phyloP scores from a whole-genome alignment of 1,140 invertebrate species.

The Limonius californicus region DNA sequence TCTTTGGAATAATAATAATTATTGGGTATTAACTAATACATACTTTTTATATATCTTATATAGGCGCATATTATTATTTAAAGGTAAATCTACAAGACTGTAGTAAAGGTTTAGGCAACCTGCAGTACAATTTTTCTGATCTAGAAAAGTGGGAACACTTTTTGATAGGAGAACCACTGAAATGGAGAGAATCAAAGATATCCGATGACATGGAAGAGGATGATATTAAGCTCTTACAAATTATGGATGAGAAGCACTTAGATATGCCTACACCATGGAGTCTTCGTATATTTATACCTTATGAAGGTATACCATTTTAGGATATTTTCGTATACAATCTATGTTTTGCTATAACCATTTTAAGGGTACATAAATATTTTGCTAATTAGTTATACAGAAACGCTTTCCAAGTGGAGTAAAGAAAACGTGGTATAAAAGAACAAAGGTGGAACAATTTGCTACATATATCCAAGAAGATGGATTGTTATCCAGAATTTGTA shows the following conservation, averaged over 20 bases:
- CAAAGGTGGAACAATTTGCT: slow-evolving; percentile 70
- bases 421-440: slow-evolving; percentile 69
- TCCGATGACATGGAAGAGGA: slow-evolving; percentile 47
- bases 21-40: slow-evolving; percentile 62
- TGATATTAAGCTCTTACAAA: slow-evolving; percentile 46
- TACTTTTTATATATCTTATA: neutral
- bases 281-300: slow-evolving; percentile 61
- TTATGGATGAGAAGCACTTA: slow-evolving; percentile 66
- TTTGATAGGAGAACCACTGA: slow-evolving; percentile 60
- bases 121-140: slow-evolving; percentile 59
- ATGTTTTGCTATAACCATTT: too few species aligned
- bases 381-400: slow-evolving; percentile 62
- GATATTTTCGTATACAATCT: too few species aligned
- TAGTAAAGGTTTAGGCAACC: slow-evolving; percentile 45
- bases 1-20: slow-evolving; percentile 84
- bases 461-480: slow-evolving; percentile 71
- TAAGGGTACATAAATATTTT: too few species aligned
- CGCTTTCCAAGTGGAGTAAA: slow-evolving; percentile 72
- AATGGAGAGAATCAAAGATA: slow-evolving; percentile 46
- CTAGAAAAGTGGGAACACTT: slow-evolving; percentile 65
- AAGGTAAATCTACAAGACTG: slow-evolving; percentile 63
- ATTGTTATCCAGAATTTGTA: slow-evolving; percentile 62
- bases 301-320: slow-evolving; percentile 57
- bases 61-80: neutral
- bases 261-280: slow-evolving; percentile 81